phyloP scores from a whole-genome alignment of 2,797 vertebrate species.

The Enteromius mattozi region DNA sequence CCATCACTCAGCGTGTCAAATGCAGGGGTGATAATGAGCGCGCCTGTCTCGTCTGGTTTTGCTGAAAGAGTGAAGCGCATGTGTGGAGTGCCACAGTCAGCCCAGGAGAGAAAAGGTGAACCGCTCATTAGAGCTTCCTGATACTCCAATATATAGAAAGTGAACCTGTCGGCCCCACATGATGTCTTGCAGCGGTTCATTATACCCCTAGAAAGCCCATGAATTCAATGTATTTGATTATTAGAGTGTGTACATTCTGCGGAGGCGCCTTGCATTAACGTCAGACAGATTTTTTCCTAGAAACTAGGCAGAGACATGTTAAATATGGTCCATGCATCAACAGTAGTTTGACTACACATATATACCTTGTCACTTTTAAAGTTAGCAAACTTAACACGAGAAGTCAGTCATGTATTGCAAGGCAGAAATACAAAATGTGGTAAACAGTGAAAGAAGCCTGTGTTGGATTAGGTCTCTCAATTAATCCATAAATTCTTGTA shows the following conservation, averaged over 20 bases:
- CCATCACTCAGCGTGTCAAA: constrained; percentile 31
- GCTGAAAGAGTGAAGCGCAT: constrained; percentile 62
- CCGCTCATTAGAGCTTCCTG: constrained; percentile 18
- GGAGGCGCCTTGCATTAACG: neutral
- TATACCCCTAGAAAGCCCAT: neutral
- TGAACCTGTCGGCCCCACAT: neutral
- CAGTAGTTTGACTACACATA: neutral
- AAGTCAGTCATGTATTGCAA: neutral
- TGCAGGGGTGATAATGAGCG: constrained; percentile 35
- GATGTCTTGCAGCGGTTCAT: neutral
- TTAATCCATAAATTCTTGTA: neutral
- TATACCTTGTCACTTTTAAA: neutral
- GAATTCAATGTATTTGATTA: neutral
- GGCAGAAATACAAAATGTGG: neutral
- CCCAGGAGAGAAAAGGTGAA: constrained; percentile 13
- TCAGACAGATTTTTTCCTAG: neutral
- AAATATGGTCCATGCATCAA: neutral
- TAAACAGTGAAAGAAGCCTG: neutral
- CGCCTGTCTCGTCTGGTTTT: constrained; percentile 58
- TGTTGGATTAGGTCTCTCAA: neutral
- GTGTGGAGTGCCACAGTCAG: constrained; percentile 44
- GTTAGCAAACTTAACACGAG: neutral
- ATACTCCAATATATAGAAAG: neutral
- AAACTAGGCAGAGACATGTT: neutral
- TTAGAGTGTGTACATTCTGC: neutral